phyloP scores from a whole-genome alignment of 2,113 vertebrate genomes.

The Urocynchramus pylzowi region DNA sequence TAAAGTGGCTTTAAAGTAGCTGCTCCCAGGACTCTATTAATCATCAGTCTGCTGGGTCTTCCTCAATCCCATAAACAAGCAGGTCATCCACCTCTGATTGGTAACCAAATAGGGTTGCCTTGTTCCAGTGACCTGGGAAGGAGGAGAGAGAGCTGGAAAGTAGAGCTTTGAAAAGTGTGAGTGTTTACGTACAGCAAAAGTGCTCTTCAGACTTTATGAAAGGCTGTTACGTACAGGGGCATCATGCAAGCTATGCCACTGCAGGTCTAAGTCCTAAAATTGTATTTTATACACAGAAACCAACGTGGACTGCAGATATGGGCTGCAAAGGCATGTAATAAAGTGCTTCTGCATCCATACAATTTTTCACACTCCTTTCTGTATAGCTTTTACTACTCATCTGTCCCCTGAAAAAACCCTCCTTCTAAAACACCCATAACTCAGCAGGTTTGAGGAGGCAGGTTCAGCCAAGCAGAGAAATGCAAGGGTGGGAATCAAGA shows the following conservation, averaged over 20 bases:
- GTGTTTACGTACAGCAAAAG: not conserved
- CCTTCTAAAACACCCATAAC: not conserved
- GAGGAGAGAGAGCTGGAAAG: not conserved
- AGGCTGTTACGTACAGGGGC: fast-evolving
- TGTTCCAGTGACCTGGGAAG: not conserved
- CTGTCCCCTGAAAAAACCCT: not conserved
- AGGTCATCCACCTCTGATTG: not conserved
- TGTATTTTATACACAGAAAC: not conserved
- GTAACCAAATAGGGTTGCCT: not conserved
- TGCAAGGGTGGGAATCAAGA: not conserved
- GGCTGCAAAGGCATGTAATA: not conserved
- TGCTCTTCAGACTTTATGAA: not conserved
- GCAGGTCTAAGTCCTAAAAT: not conserved
- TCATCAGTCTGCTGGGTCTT: not conserved
- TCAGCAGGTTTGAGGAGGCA: not conserved
- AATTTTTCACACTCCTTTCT: not conserved
- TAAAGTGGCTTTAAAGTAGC: not conserved
- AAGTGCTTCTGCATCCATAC: not conserved
- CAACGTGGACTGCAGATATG: not conserved
- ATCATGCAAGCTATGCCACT: not conserved
- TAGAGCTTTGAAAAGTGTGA: not conserved
- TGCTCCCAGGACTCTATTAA: not conserved
- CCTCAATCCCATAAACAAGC: not conserved
- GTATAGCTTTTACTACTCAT: not conserved
- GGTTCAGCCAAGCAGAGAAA: not conserved